Evolutionary conservation across 1,140 invertebrate species (phyloP).

Genomic region (Apis florea): DNA sequence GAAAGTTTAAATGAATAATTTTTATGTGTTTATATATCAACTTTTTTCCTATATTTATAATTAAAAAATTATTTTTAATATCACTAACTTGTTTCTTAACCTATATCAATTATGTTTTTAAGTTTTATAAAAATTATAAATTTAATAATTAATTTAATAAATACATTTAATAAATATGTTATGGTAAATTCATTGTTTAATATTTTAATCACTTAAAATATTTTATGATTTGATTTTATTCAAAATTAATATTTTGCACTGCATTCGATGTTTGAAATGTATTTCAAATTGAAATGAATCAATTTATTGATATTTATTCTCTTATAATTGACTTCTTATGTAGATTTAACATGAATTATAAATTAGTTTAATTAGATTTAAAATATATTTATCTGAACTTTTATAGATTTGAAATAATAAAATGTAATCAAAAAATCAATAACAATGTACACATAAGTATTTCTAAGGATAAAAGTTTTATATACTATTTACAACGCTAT

Average conservation of each 20-base stretch:
- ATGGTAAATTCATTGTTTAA: background rate
- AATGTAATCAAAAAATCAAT: background rate
- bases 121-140: background rate
- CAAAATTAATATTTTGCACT: background rate
- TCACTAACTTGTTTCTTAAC: too few species aligned
- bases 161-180: background rate
- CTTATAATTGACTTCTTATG: background rate
- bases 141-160: too few species aligned
- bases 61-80: background rate
- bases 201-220: background rate
- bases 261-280: background rate
- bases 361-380: background rate
- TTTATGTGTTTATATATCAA: too few species aligned
- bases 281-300: background rate
- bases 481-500: background rate
- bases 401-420: background rate
- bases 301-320: background rate
- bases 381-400: background rate
- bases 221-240: background rate
- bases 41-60: background rate
- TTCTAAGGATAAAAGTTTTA: too few species aligned
- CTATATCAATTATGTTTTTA: background rate
- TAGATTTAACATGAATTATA: background rate
- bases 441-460: background rate
- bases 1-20: background rate